phyloP scores from a whole-genome alignment of 23 tunicate genomes.

The Halocynthia aurantium region DNA sequence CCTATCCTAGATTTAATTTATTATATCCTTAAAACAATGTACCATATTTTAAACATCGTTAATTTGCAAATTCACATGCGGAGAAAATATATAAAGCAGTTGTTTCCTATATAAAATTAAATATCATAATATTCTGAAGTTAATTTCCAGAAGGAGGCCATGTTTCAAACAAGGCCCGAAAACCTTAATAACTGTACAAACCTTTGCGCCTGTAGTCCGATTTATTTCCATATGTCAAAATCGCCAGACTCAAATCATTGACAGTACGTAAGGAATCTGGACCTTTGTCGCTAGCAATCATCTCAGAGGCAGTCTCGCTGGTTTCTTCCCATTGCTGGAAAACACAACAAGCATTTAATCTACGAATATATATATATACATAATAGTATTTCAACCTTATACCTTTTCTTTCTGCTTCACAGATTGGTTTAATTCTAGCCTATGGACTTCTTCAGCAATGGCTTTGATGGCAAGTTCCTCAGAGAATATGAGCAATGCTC shows the following conservation, averaged over 20 bases:
- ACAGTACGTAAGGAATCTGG: conserved; percentile 23
- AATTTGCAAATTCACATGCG: no score
- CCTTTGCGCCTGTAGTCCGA: conserved; percentile 76
- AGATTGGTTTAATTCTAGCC: conserved; percentile 5
- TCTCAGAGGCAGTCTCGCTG: background rate
- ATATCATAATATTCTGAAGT: no score
- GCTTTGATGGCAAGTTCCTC: conserved; percentile 79
- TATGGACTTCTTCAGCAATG: conserved; percentile 42
- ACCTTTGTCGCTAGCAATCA: background rate
- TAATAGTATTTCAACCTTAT: background rate
- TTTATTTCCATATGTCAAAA: conserved; percentile 66
- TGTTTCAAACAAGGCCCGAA: no score
- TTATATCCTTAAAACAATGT: no score
- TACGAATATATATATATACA: background rate
- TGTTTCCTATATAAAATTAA: no score
- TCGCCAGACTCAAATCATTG: conserved; percentile 82
- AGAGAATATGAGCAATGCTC: conserved; percentile 72
- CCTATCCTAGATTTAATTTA: no score
- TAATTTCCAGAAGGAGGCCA: no score
- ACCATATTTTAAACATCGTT: no score
- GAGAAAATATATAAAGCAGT: no score
- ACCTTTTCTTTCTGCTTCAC: conserved; percentile 4
- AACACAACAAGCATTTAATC: background rate
- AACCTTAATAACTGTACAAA: background rate
- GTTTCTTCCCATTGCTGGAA: conserved; percentile 4